Evolutionary conservation across 1,140 invertebrate genomes (phyloP), one percentile per base, ranked within the genome.

Genomic region (Cotesia typhae): DNA sequence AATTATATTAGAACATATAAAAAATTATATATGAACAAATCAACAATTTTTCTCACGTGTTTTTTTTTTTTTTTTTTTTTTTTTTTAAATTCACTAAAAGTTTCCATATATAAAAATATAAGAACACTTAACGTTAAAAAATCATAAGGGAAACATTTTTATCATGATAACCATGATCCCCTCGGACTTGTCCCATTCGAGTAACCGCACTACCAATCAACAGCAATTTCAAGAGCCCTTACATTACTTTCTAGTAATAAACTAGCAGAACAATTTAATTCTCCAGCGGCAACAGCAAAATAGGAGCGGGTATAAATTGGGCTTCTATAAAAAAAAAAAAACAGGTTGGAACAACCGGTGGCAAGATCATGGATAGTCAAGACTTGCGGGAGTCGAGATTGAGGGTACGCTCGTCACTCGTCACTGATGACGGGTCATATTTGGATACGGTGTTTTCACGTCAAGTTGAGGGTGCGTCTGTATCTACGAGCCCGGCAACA

Each of bases 391-490:
- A 76, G 78, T 77, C 72, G 72, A 67, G 72, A 71, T 74, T 76
- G 72, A 72, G 72, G 68, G 20, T 53, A 17, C n/a, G 59, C n/a
- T 53, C 17, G 47, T 67, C 9, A 14, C 17, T 36, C 53, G 9
- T 41, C 35, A 59, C 73, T 74, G 70, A 70, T 76, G 75, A 76
- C 78, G 61, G 81, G 76, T 78, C 74, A 47, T 47, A 79, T 80
- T 81, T 77, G 76, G 76, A 80, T 80, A 78, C 75, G 80, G 82
- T 81, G 78, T 85, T 83, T 83, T 83, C 75, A 77, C 75, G 17
- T 83, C 75, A 77, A 74, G 17, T 37, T 51, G 67, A 61, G 59
- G 51, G 60, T 41, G 14, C 10, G 57, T 37, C 77, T 28, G 28
- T 28, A 10, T 47, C 73, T 72, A 75, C 76, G 70, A 78, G 67